Evolutionary conservation across 53 echinoderm and acorn worm genomes (phyloP).

Genomic region (Arbacia lixula): DNA sequence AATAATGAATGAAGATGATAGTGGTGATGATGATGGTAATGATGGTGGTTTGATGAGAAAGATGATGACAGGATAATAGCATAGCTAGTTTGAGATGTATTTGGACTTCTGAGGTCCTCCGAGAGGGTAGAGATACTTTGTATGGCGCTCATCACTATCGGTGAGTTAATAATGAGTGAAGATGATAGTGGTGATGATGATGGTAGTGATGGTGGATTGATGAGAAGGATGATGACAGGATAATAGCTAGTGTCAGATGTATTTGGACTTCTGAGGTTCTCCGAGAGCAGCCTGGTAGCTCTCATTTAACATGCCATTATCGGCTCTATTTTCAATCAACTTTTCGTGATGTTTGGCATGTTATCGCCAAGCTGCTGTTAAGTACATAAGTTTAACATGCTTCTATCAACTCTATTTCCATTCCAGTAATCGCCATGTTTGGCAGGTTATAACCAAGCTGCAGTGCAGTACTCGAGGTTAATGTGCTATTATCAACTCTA

Average conservation of each 20-base stretch:
- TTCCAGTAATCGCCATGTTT: too few species aligned
- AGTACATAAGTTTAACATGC: too few species aligned
- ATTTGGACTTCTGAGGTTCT: too few species aligned
- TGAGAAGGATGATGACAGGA: neutral
- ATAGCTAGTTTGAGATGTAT: neutral
- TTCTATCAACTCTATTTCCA: too few species aligned
- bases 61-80: neutral
- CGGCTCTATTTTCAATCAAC: constrained; percentile 45
- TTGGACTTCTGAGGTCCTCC: constrained; percentile 87
- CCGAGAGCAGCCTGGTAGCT: too few species aligned
- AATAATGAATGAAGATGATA: constrained; percentile 1
- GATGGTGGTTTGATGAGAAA: neutral
- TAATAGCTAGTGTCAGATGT: too few species aligned
- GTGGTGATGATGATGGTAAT: constrained; percentile 6
- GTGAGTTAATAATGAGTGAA: constrained; percentile 38
- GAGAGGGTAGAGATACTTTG: constrained; percentile 94
- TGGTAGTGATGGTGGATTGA: neutral
- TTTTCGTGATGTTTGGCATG: constrained; percentile 98
- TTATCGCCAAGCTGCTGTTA: constrained; percentile 95
- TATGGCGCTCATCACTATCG: constrained; percentile 94
- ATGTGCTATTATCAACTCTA: neutral
- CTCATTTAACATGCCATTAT: neutral
- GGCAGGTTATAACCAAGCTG: too few species aligned
- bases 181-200: neutral
- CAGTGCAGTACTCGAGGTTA: too few species aligned